Conservation (phyloP, 2,888 invertebrate genomes). For the Nipponacmea schrenckii region DNA sequence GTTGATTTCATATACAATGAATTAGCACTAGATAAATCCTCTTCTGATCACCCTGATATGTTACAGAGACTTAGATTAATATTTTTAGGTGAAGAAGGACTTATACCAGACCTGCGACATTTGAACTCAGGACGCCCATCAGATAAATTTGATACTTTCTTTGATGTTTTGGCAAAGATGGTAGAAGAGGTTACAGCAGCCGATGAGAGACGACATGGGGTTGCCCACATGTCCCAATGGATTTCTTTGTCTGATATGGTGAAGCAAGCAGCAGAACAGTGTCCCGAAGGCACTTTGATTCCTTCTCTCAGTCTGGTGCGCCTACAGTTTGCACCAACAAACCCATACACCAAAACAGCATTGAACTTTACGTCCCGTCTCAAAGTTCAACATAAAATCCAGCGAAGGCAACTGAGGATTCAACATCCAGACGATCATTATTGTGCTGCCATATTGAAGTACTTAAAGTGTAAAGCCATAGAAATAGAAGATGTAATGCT, state of each 20-base stretch:
- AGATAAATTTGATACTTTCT: conserved; percentile 26
- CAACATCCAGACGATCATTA: conserved; percentile 32
- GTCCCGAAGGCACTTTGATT: too few relatives aligned
- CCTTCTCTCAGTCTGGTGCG: too few relatives aligned
- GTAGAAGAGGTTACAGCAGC: conserved; percentile 30
- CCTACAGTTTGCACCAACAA: conserved; percentile 32
- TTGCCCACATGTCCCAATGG: conserved; percentile 21
- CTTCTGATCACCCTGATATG: too few relatives aligned
- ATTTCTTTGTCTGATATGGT: conserved; percentile 22
- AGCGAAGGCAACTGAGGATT: conserved; percentile 28
- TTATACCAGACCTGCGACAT: too few relatives aligned
- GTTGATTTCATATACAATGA: too few relatives aligned
- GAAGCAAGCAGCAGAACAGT: too few relatives aligned
- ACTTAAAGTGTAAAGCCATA: conserved; percentile 26
- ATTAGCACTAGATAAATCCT: too few relatives aligned
- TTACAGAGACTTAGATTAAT: too few relatives aligned
- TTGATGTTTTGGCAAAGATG: conserved; percentile 19
- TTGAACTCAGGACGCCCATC: conserved; percentile 27
- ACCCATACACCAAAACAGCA: conserved; percentile 29
- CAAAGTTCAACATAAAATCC: conserved; percentile 34
- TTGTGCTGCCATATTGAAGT: conserved; percentile 32
- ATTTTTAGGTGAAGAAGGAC: too few relatives aligned
- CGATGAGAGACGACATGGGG: conserved; percentile 30
- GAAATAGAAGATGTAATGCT: conserved; percentile 16
- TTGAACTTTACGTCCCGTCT: conserved; percentile 29